phyloP scores from a whole-genome alignment of 1,140 invertebrate genomes.

The Lutraria rhynchaena region DNA sequence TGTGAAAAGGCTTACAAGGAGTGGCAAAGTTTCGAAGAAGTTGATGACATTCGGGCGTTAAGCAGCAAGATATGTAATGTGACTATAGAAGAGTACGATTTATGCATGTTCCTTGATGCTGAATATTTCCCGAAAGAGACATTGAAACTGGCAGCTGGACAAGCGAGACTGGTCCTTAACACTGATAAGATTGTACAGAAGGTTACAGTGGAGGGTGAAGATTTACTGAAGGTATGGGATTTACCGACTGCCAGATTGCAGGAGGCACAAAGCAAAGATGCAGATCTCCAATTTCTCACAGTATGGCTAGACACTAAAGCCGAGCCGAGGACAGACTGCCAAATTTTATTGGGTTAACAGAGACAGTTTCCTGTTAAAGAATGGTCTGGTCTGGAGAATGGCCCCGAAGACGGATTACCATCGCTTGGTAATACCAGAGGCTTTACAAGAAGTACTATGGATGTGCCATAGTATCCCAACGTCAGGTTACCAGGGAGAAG shows the following conservation, averaged over 20 bases:
- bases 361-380: not conserved
- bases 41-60: constrained; percentile 1
- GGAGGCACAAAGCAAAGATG: not conserved
- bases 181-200: not conserved
- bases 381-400: constrained; percentile 1
- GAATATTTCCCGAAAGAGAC: not conserved
- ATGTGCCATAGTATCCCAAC: constrained; percentile 5
- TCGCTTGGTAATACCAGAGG: not conserved
- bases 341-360: constrained; percentile 20
- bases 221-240: constrained; percentile 1
- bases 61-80: not conserved
- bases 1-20: constrained; percentile 13
- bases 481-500: constrained; percentile 7
- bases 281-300: not conserved
- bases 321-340: not conserved
- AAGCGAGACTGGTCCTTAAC: not conserved
- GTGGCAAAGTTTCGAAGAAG: constrained; percentile 5
- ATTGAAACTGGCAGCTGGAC: not conserved
- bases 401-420: not conserved
- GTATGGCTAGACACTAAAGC: not conserved
- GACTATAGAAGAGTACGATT: not conserved
- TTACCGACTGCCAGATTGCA: not conserved
- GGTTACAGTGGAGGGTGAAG: not conserved
- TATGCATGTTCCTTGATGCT: not conserved
- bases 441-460: constrained; percentile 2